Conservation (phyloP, 92 coral and sea anemone genomes). For the Pocillopora meandrina region DNA sequence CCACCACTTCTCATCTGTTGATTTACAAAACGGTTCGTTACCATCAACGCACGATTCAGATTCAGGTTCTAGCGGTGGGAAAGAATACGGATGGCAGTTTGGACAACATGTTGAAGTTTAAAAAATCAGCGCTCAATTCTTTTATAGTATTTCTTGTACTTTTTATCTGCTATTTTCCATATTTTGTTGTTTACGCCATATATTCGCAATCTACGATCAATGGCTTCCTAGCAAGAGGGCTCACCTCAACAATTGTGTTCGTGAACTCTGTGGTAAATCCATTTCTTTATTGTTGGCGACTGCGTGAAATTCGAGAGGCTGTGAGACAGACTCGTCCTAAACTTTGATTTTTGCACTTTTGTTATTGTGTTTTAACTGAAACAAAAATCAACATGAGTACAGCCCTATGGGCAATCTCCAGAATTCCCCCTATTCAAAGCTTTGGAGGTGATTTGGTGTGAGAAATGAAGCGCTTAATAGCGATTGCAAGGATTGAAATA, state of each 20-base stretch:
- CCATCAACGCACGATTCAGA: slow-evolving; percentile 9
- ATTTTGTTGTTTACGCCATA: background rate
- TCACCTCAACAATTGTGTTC: slow-evolving; percentile 9
- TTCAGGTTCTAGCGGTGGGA: slow-evolving; percentile 6
- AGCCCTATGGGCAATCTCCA: too few species aligned
- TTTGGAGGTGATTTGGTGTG: too few species aligned
- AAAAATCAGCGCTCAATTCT: slow-evolving; percentile 13
- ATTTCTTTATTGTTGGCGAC: slow-evolving; percentile 13
- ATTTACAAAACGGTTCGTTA: slow-evolving; percentile 10
- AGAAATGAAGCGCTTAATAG: too few species aligned
- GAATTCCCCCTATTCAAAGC: too few species aligned
- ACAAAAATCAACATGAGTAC: too few species aligned
- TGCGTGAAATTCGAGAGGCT: background rate
- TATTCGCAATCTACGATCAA: background rate
- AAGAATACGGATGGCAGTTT: background rate
- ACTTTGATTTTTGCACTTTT: background rate
- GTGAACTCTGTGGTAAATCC: slow-evolving; percentile 9
- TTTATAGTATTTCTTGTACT: slow-evolving; percentile 13
- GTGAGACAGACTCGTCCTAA: background rate
- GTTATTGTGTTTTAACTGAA: too few species aligned
- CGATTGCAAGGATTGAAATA: too few species aligned
- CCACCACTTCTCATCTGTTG: slow-evolving; percentile 6
- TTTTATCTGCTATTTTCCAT: slow-evolving; percentile 21
- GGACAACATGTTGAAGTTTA: background rate
- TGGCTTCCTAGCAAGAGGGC: background rate